Evolutionary conservation across 2,113 vertebrate species (phyloP), one percentile per base, ranked within the genome.

Genomic region (Ciconia maguari): DNA sequence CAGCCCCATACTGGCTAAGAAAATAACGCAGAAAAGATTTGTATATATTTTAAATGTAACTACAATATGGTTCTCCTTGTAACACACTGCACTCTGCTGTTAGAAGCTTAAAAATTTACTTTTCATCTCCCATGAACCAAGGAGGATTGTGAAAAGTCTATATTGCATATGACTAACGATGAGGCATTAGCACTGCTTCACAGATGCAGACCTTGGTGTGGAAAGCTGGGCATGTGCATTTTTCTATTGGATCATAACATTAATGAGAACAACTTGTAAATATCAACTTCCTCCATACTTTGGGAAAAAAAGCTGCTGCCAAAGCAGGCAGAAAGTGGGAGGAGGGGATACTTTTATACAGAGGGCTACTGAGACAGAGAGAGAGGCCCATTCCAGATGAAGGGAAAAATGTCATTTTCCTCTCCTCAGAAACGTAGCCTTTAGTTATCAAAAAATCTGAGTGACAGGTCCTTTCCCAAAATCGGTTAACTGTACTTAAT

Each of bases 51-150:
- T 94, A 86, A 92, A 71, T 38, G 49, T 85, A 70, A 55, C 71
- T 68, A 29, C 19, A 64, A 12, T 13, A 36, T 41, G 20, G 38
- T 83, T 98, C 87, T 96, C 55, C 91, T 97, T 97, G 94, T 85
- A 95, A 96, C 82, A 97, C 61, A 97, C 94, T 98, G 97, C 97
- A 96, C 97, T 97, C 97, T 98, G 71, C 96, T 97, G 96, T 98
- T 97, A 93, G 91, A 94, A 96, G 64, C 66, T 78, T 71, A 77
- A 77, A 96, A 89, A 57, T 41, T 48, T 91, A 49, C 36, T 25
- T 65, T 85, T 89, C 27, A 13, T 86, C 54, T n/a, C 60, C 36
- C 32, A 68, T 21, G 49, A 81, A 61, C 16, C 44, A 89, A 44
- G 10, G 18, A 85, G n/a, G 6, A 62, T 11, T 80, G 26, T 60